Conservation (phyloP, 2,888 invertebrate species). For the Auanema freiburgensis region DNA sequence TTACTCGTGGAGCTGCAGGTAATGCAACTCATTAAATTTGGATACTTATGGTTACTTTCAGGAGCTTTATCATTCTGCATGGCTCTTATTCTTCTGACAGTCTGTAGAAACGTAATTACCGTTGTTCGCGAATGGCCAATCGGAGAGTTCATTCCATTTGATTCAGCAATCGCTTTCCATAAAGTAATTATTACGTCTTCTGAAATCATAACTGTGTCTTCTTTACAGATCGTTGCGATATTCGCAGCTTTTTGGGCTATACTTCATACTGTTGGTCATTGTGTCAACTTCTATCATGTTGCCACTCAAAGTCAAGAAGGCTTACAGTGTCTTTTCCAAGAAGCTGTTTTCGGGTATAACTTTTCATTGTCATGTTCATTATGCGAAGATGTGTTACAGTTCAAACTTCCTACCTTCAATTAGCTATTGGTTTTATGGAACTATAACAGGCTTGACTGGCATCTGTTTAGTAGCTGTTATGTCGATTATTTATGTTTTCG, state of each 20-base stretch:
- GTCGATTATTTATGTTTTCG: slow-evolving; percentile 94
- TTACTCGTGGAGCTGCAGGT: slow-evolving; percentile 74
- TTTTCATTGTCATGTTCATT: not conserved
- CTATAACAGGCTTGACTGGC: slow-evolving; percentile 74
- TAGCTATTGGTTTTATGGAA: slow-evolving; percentile 91
- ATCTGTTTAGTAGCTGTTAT: slow-evolving; percentile 73
- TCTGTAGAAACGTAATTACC: slow-evolving; percentile 83
- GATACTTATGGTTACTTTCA: slow-evolving; percentile 68
- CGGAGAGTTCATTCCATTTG: slow-evolving; percentile 88
- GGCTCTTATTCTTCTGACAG: slow-evolving; percentile 81
- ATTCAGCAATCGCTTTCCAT: slow-evolving; percentile 93
- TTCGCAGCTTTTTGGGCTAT: slow-evolving; percentile 90
- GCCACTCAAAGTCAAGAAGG: slow-evolving; percentile 92
- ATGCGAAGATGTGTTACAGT: no score
- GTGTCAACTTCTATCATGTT: slow-evolving; percentile 95
- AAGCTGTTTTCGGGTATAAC: slow-evolving; percentile 77
- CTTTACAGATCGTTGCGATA: slow-evolving; percentile 79
- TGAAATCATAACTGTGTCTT: not conserved
- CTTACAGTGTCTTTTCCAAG: slow-evolving; percentile 85
- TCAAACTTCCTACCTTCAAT: slow-evolving; percentile 92
- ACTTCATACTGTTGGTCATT: slow-evolving; percentile 88
- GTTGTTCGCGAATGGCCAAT: slow-evolving; percentile 90
- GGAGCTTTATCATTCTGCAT: slow-evolving; percentile 92
- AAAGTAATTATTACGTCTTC: slow-evolving; percentile 68
- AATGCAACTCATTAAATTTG: slow-evolving; percentile 18